These are phyloP conservation scores for Oreocharis arfaki DNA, from an alignment of 2,113 vertebrate species.

Conservation along the genomic window DNA sequence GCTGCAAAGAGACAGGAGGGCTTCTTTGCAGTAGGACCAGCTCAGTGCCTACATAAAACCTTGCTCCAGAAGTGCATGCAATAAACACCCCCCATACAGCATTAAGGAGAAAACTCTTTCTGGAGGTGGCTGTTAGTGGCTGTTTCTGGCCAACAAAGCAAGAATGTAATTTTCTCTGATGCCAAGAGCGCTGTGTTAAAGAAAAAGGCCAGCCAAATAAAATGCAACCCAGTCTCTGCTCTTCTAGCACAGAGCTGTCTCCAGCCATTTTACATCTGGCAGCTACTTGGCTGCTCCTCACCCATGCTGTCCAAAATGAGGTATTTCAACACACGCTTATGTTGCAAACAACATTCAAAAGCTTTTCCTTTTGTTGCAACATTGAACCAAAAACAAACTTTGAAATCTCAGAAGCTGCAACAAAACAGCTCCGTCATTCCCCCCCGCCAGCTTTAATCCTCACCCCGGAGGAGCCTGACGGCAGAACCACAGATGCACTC, in stretches of 20 bases:
- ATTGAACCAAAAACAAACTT: constrained; percentile 34
- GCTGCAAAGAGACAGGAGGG: background rate
- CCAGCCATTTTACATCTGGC: background rate
- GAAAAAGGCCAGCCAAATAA: background rate
- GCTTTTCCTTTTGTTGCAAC: constrained; percentile 37
- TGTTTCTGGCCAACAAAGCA: background rate
- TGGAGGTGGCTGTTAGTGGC: background rate
- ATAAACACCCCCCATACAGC: accelerated
- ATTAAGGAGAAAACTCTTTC: background rate
- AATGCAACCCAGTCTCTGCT: background rate
- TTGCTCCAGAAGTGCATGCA: background rate
- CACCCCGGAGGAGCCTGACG: background rate
- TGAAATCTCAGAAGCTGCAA: constrained; percentile 9
- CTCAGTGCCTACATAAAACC: background rate
- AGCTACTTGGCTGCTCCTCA: background rate
- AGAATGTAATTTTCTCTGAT: background rate
- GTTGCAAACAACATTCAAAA: constrained; percentile 27
- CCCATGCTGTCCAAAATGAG: background rate
- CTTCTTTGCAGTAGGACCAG: background rate
- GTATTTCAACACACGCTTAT: constrained; percentile 17
- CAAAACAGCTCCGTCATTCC: background rate
- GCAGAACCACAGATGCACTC: background rate
- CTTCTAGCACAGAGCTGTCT: background rate
- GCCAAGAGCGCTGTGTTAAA: background rate
- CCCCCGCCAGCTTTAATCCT: background rate